Base-by-base conservation (phyloP, 2,888 invertebrate species). In the Pantelozetes paolii region DNA sequence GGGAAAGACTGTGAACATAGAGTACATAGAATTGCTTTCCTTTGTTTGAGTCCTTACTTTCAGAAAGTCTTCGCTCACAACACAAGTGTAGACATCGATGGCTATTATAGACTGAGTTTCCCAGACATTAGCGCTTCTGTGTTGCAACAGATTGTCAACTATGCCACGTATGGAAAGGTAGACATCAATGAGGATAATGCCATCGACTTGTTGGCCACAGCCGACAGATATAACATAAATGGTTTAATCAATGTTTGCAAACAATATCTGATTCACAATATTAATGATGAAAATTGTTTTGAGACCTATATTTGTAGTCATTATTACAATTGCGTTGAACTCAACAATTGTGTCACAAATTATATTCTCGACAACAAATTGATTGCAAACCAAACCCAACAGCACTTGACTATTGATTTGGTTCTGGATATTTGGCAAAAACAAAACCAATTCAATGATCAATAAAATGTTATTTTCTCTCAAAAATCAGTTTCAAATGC, bases 41-140 rank as follows among this genome's bases (percentile, higher is more conserved):
- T 40, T 5, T 67, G 67, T 42, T n/a, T 67, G 15, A 67, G 67
- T 23, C 67, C 67, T n/a, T 67, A 67, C 20, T 67, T 67, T 23
- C 67, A 67, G 40, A 67, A 11, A 23, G 3, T 40, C 11, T 67
- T 67, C 15, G 8, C 1, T 8, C 32, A 67, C 26, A 23, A 40
- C 11, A 5, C 18, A 9, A 20, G 8, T 8, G 1, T 1, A 15
- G n/a, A 36, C 3, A 40, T n/a, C n/a, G 8, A 40, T 42, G 20
- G 18, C 64, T n/a, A 32, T 20, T n/a, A 62, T 15, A 30, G 32
- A 32, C 32, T 67, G 1, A 23, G 42, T 3, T 15, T 67, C 13
- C 23, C n/a, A 23, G 67, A 67, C 23, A 13, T 67, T 9, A 13
- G 42, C 11, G 2, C 6, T 42, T 3, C 20, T 40, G 20, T 67